Base-by-base conservation (phyloP, 2,113 vertebrate genomes). In the Puma concolor region DNA sequence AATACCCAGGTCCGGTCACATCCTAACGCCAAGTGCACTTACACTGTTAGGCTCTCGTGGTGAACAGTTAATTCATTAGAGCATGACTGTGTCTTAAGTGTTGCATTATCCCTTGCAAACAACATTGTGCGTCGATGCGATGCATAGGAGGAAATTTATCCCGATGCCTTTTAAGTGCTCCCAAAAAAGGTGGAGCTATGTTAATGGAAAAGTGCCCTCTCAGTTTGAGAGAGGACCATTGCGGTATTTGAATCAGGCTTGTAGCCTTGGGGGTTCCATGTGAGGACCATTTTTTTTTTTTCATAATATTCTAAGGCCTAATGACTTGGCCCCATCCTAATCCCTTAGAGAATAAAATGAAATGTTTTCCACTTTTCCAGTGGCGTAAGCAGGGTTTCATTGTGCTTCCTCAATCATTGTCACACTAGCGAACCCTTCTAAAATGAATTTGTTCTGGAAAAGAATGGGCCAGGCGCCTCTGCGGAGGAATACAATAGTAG, bases 391-490 rank as follows among this genome's bases (percentile, higher is more conserved):
- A 95, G 52, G 44, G 7, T 54, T 95, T 97, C 91, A 76, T 48
- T 93, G 36, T 90, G 25, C 41, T 85, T 2, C 29, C 94, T 95
- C 36, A 84, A 92, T 63, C 54, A 52, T 31, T 77, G 90, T 71
- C 8, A 96, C 80, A 88, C 23, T 88, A 84, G 29, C 72, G 57
- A 69, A 94, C 69, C 41, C 2, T 44, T 98, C 27, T 17, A 82
- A 97, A 95, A 90, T 52, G 87, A 97, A 93, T 94, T 54, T 94
- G 88, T 69, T 94, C 81, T 38, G 6, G 41, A 94, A 86, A 97
- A 96, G 38, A 14, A 14, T 91, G 60, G 86, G 27, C 91, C 85
- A 79, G 80, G 64, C 64, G 9, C 27, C 41, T 81, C 90, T 94
- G 80, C 63, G 80, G 31, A 93, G 33, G 27, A 97, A 44, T 1